Conservation (phyloP, 2,888 invertebrate genomes). For the Hesperia comma region DNA sequence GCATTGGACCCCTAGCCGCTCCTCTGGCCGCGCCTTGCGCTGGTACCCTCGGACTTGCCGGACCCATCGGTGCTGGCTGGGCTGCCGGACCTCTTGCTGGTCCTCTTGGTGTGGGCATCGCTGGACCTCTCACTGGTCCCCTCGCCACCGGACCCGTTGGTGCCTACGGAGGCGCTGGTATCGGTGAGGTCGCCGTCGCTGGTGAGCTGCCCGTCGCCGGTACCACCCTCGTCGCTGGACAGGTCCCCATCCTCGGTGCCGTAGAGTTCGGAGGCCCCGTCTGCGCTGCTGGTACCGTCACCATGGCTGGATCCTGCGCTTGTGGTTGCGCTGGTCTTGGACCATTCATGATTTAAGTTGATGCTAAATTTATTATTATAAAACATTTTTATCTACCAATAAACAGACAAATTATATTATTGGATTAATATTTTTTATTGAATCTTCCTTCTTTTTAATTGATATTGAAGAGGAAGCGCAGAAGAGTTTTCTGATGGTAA, state of each 20-base stretch:
- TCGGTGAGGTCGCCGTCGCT: conserved; percentile 53
- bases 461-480: too few relatives aligned
- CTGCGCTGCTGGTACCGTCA: conserved; percentile 46
- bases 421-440: too few relatives aligned
- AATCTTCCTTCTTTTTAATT: too few relatives aligned
- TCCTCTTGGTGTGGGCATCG: conserved; percentile 39
- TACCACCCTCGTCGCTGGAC: conserved; percentile 44
- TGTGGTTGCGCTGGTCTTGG: conserved; percentile 38
- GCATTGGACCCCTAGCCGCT: too few relatives aligned
- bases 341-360: too few relatives aligned
- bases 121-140: conserved; percentile 43
- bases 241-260: conserved; percentile 49
- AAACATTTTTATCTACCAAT: too few relatives aligned
- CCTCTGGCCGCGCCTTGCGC: not conserved
- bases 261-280: conserved; percentile 47
- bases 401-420: too few relatives aligned
- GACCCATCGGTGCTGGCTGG: not conserved
- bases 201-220: conserved; percentile 52
- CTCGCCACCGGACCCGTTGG: conserved; percentile 31
- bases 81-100: conserved; percentile 41
- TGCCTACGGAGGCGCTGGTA: conserved; percentile 51
- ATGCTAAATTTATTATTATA: too few relatives aligned
- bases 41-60: too few relatives aligned
- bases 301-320: conserved; percentile 46
- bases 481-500: too few relatives aligned